Evolutionary conservation across 2,113 vertebrate genomes (phyloP), one percentile per base, ranked within the genome.

Genomic region (Centropus bengalensis): DNA sequence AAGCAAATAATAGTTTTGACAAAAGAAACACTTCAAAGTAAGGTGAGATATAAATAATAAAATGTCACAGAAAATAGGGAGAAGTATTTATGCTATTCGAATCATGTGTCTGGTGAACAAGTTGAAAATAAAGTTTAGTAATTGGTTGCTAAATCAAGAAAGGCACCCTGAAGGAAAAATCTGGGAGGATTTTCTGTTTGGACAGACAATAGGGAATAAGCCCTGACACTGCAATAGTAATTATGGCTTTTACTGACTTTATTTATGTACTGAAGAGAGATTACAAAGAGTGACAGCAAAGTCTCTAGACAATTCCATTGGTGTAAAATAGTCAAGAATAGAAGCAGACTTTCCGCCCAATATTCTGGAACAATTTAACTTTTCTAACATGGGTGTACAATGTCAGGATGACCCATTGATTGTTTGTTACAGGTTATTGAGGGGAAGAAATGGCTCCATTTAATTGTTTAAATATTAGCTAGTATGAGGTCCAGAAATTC

Each of bases 401-500:
- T 92, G 91, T 93, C 93, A 94, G 71, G 45, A 64, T 26, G 76
- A 88, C 86, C 82, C 64, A 24, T 30, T 49, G 54, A 60, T 79
- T 90, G 15, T 55, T 93, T 73, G 60, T 71, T 86, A 90, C 1
- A 4, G 14, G 51, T 76, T 90, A 33, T 77, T 2, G 3, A 66
- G 30, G 21, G 6, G 52, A 66, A 90, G 49, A 19, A 85, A 69
- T 68, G 33, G 47, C 18, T 85, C 67, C 33, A 75, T 33, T 42
- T 71, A 77, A 74, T 85, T 75, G 38, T 82, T 93, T 88, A 94
- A 91, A 89, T 68, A 89, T 93, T 89, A 93, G 44, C 88, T 55
- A 85, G 56, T 79, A 32, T 44, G 77, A 73, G 22, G 54, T 38
- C 62, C 88, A 82, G 82, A 89, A 81, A 70, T 75, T 54, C 49